Base-by-base conservation (phyloP, 2,113 vertebrate genomes). In the Hypanus sabinus region DNA sequence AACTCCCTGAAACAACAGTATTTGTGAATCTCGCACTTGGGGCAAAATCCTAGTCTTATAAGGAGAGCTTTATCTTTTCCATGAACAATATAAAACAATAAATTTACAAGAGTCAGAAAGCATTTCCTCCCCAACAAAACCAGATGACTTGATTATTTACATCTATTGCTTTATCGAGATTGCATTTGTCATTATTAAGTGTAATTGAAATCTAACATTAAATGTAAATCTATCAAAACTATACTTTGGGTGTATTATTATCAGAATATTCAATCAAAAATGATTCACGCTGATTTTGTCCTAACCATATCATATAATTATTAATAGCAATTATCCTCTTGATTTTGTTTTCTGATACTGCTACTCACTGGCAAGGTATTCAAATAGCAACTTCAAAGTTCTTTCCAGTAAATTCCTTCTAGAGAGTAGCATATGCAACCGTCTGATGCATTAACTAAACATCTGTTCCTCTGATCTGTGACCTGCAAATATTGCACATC, bases 391-490 rank as follows among this genome's bases (percentile, higher is more conserved):
- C 57, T 93, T 60, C 57, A 83, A 95, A 92, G 73, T 16, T 94
- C 94, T 81, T 0, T 81, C n/a, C 83, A 94, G 93, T 46, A 76
- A 93, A 71, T 95, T 94, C 81, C 94, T 94, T 94, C 94, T 27
- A 94, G 94, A 94, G 71, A 94, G 90, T 71, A 94, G 83, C 94
- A 94, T 95, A 94, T 94, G 94, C 85, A 93, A 68, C 71, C 93
- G 94, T 95, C 94, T 94, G 95, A 96, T 94, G 96, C 95, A 95
- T 94, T 73, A 24, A 75, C 46, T 12, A 33, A 94, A 94, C 95
- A 96, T 95, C 95, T 96, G 95, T 95, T 95, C 79, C 73, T 94
- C 94, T 46, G 85, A 94, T 94, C 70, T 83, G 65, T 95, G 95
- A 95, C 95, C 95, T 95, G 95, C 91, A 95, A 60, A 94, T 92